phyloP scores from a whole-genome alignment of 2,797 vertebrate species.

The Anabas testudineus region DNA sequence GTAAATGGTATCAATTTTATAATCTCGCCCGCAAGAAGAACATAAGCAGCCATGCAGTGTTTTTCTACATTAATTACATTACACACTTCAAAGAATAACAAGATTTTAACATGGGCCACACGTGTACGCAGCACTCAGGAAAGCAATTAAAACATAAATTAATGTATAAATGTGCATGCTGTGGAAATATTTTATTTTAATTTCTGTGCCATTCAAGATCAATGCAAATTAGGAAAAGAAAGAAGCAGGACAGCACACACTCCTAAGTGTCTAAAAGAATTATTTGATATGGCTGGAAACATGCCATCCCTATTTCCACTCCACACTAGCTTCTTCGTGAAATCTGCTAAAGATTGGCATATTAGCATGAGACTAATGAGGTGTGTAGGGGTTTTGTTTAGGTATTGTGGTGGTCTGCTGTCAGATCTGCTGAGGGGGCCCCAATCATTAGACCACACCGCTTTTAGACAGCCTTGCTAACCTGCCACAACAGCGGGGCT shows the following conservation, averaged over 20 bases:
- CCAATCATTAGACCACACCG: constrained; percentile 70
- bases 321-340: constrained; percentile 19
- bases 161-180: neutral
- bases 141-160: neutral
- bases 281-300: constrained; percentile 40
- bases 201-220: neutral
- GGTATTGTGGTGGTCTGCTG: constrained; percentile 51
- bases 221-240: neutral
- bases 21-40: no score
- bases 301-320: constrained; percentile 21
- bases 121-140: neutral
- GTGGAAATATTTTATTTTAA: neutral
- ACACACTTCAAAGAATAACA: no score
- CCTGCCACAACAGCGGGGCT: constrained; percentile 43
- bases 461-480: constrained; percentile 52
- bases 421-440: constrained; percentile 25
- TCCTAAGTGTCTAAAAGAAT: constrained; percentile 2
- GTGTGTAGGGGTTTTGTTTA: constrained; percentile 41
- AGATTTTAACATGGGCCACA: no score
- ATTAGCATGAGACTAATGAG: constrained; percentile 78
- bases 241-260: neutral
- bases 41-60: no score
- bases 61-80: no score
- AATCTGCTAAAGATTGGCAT: constrained; percentile 48
- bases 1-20: no score